Evolutionary conservation across 2,888 invertebrate species (phyloP).

Genomic region (Lamellibrachia columna): DNA sequence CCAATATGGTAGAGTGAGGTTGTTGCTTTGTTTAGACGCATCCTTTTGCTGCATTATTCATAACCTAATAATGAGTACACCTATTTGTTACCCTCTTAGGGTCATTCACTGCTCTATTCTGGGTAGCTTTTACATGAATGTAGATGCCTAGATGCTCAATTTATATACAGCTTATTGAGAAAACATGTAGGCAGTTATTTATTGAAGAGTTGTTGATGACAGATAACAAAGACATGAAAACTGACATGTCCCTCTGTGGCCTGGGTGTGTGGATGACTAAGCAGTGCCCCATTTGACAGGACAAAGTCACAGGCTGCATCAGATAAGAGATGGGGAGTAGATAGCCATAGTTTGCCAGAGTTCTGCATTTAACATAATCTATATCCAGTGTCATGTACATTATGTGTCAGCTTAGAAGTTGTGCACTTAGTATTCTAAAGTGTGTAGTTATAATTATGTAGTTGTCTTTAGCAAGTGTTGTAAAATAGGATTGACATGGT

Average conservation of each 20-base stretch:
- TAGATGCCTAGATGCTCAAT: background rate
- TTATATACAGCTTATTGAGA: background rate
- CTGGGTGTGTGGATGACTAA: background rate
- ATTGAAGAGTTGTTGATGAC: background rate
- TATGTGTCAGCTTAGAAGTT: background rate
- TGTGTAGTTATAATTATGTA: background rate
- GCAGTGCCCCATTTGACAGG: background rate
- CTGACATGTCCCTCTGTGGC: background rate
- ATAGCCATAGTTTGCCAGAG: constrained; percentile 8
- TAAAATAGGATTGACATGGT: background rate
- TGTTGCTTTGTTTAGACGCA: too few relatives aligned
- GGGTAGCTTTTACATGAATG: background rate
- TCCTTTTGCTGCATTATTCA: background rate
- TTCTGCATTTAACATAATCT: background rate
- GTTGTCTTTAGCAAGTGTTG: too few relatives aligned
- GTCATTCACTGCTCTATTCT: background rate
- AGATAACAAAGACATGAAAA: background rate
- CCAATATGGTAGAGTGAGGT: too few relatives aligned
- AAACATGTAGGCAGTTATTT: background rate
- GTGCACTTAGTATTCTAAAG: background rate
- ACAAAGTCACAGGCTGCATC: constrained; percentile 1
- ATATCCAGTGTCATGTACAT: background rate
- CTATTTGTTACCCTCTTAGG: background rate
- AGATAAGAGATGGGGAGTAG: background rate
- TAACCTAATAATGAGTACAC: background rate